These are phyloP conservation scores for Drosophila arizonae DNA, from an alignment of 1,140 invertebrate genomes.

Conservation along the genomic window DNA sequence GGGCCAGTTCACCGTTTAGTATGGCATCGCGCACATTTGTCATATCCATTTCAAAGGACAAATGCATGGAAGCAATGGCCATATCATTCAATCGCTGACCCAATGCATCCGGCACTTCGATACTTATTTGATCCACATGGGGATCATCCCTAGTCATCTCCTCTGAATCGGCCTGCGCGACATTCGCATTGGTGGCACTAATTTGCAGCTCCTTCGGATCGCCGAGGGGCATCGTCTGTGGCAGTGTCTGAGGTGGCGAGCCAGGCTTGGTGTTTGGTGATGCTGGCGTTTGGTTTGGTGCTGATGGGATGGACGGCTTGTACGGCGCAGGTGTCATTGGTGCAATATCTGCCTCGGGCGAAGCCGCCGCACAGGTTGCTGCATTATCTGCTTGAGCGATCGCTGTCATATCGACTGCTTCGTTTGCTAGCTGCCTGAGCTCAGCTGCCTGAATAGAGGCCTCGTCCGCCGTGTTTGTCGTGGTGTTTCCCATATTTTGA, in stretches of 20 bases:
- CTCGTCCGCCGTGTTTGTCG: neutral
- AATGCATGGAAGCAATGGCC: constrained; percentile 71
- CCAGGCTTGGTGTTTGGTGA: neutral
- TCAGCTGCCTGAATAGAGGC: neutral
- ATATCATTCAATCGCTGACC: constrained; percentile 52
- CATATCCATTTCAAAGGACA: constrained; percentile 78
- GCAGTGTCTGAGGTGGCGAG: neutral
- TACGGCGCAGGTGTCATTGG: constrained; percentile 5
- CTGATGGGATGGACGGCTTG: constrained; percentile 12
- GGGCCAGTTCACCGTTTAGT: neutral
- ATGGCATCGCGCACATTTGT: constrained; percentile 63
- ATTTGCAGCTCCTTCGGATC: constrained; percentile 24
- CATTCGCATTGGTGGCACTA: neutral
- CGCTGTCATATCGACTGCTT: neutral
- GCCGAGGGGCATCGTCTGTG: constrained; percentile 14
- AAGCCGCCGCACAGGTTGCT: neutral
- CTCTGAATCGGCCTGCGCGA: neutral
- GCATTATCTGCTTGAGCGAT: neutral
- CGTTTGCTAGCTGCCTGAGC: neutral
- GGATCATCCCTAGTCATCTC: neutral
- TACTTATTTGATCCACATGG: constrained; percentile 30
- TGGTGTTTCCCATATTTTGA: too few relatives aligned
- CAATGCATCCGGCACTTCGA: constrained; percentile 52
- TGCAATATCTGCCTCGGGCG: neutral
- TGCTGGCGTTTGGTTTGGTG: neutral